Percentiles rank a stretch among this genome's conserved stretches.
Evolutionary conservation across 2,888 invertebrate genomes (phyloP).

Genomic region (Hyles lineata): DNA sequence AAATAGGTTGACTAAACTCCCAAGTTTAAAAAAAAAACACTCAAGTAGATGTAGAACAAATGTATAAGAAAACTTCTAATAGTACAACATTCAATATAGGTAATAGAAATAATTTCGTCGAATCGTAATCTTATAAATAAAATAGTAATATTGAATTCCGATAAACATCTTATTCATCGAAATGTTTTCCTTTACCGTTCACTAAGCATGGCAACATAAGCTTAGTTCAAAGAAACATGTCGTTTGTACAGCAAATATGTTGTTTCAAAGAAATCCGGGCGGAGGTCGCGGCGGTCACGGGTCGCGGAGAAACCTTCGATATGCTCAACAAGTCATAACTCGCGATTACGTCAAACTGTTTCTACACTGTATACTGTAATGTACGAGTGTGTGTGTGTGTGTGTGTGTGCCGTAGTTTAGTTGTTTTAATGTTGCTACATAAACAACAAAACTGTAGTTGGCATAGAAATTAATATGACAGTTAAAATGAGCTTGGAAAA

Average conservation of each 20-base stretch:
- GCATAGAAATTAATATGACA: not conserved
- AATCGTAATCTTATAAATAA: not conserved
- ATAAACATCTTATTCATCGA: constrained; percentile 5
- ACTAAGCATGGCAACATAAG: not conserved
- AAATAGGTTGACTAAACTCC: too few species aligned
- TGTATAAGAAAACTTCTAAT: too few species aligned
- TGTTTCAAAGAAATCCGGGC: constrained; percentile 19
- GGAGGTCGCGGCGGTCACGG: constrained; percentile 17
- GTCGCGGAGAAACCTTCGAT: constrained; percentile 18
- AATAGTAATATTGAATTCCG: not conserved
- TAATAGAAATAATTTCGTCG: too few species aligned
- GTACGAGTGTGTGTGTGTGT: not conserved
- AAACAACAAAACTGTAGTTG: not conserved
- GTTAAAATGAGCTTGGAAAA: not conserved
- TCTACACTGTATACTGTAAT: not conserved
- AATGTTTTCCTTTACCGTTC: constrained; percentile 17
- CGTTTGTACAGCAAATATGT: constrained; percentile 13
- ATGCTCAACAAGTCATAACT: constrained; percentile 24
- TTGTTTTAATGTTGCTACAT: not conserved
- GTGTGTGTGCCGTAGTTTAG: not conserved
- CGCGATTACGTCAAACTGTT: constrained; percentile 23
- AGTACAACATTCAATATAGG: too few species aligned
- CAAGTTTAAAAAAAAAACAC: too few species aligned
- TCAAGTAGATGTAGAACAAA: too few species aligned
- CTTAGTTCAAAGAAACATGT: constrained; percentile 16